These are phyloP conservation scores for Epsilonema sp. DNA, from an alignment of 2,888 invertebrate genomes.

Conservation along the genomic window DNA sequence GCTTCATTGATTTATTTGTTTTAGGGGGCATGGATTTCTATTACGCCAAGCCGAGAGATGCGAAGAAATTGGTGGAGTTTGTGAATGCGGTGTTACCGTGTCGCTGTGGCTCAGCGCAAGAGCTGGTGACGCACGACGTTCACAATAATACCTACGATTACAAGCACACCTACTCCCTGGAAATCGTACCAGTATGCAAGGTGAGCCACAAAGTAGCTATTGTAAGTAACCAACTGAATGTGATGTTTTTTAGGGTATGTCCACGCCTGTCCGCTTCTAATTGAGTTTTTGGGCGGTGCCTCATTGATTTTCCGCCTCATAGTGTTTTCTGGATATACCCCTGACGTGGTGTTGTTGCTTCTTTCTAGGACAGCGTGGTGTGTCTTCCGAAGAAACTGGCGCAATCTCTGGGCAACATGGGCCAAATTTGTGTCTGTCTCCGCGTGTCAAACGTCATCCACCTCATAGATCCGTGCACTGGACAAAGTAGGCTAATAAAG, in stretches of 20 bases:
- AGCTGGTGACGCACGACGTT: conserved; percentile 84
- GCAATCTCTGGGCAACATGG: conserved; percentile 65
- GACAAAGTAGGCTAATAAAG: conserved; percentile 19
- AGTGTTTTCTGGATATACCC: background rate
- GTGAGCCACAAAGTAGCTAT: no score
- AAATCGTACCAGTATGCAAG: conserved; percentile 86
- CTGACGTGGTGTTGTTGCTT: background rate
- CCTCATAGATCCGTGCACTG: conserved; percentile 60
- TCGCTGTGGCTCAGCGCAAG: conserved; percentile 66
- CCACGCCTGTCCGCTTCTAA: background rate
- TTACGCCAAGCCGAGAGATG: conserved; percentile 65
- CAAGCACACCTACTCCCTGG: conserved; percentile 70
- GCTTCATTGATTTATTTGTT: conserved; percentile 21
- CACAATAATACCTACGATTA: conserved; percentile 90
- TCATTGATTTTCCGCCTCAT: background rate
- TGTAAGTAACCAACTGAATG: background rate
- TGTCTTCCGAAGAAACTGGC: conserved; percentile 68
- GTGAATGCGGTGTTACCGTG: conserved; percentile 61
- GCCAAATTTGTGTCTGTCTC: conserved; percentile 63
- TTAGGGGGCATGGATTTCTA: conserved; percentile 84
- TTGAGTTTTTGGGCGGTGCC: no score
- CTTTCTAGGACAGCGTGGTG: conserved; percentile 42
- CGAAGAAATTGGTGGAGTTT: conserved; percentile 87
- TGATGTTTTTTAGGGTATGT: background rate
- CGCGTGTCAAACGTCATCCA: conserved; percentile 73